These are phyloP conservation scores for Pseudochirops corinnae DNA, from an alignment of 2,797 vertebrate species.

Conservation along the genomic window DNA sequence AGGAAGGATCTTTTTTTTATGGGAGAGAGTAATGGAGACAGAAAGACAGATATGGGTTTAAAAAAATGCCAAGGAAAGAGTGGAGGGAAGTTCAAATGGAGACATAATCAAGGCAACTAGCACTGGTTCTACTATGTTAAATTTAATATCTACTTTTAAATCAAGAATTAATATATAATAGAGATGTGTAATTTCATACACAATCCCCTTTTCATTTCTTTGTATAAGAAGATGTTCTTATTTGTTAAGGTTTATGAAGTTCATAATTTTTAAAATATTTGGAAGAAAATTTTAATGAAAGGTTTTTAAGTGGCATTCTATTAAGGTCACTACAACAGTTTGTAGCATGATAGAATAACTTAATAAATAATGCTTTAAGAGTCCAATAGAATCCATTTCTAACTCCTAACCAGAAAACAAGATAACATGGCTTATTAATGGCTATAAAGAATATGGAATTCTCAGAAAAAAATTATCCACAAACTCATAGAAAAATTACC, in stretches of 20 bases:
- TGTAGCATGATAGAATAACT: neutral
- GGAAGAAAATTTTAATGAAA: neutral
- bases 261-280: neutral
- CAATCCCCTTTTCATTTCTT: neutral
- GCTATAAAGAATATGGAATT: constrained; percentile 5
- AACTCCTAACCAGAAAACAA: constrained; percentile 18
- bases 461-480: neutral
- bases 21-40: neutral
- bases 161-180: neutral
- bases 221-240: neutral
- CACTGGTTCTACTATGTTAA: neutral
- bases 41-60: neutral
- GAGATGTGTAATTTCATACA: neutral
- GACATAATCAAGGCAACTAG: neutral
- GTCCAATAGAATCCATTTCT: constrained; percentile 9
- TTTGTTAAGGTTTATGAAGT: neutral
- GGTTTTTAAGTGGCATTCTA: neutral
- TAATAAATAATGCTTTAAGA: neutral
- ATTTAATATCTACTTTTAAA: neutral
- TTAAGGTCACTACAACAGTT: neutral
- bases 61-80: neutral
- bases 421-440: constrained; percentile 32
- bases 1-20: neutral
- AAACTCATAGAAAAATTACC: neutral
- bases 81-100: neutral